Base-by-base conservation (phyloP, 2,888 invertebrate genomes). In the Aporophyla nigra region DNA sequence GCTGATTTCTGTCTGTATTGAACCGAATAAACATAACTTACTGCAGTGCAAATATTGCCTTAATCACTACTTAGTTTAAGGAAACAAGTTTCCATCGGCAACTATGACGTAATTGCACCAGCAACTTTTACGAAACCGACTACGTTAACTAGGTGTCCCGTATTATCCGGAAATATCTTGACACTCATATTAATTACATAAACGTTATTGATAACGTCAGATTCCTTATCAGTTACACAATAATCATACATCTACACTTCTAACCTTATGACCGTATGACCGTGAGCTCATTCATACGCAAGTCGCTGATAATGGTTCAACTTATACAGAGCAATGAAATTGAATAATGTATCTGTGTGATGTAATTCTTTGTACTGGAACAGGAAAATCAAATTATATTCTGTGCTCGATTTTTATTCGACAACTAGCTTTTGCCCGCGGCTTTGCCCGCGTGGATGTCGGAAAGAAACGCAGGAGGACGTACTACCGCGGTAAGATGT, bases 211-310 rank as follows among this genome's bases (percentile, higher is more conserved):
- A 73, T 85, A 74, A 65, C 63, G 59, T 56, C 83, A 77, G 53
- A 65, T 49, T 58, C 54, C 3, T 76, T 67, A 75, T 77, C 82
- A 73, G 51, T 71, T 71, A 80, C 59, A 75, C 53, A 82, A 79
- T 71, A 61, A 76, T 84, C 73, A 58, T n/a, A 58, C 59, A 74
- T 74, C 73, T 82, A 65, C 58, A 65, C 68, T 51, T 9, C 2
- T 43, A 63, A 83, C 72, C 78, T 85, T 46, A 65, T 85, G 71
- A 83, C 85, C 40, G 27, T 27, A 24, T 49, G 77, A 77, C 78
- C 83, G 71, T 74, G 83, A 63, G 78, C 78, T 40, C 71, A 78
- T 83, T 83, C 83, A 83, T 73, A 46, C 66, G 51, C 24, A 58
- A 59, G 43, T 24, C 40, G 24, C 59, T 65, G 78, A 85, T 83